Base-by-base conservation (phyloP, 2,113 vertebrate species). In the Nothobranchius furzeri region DNA sequence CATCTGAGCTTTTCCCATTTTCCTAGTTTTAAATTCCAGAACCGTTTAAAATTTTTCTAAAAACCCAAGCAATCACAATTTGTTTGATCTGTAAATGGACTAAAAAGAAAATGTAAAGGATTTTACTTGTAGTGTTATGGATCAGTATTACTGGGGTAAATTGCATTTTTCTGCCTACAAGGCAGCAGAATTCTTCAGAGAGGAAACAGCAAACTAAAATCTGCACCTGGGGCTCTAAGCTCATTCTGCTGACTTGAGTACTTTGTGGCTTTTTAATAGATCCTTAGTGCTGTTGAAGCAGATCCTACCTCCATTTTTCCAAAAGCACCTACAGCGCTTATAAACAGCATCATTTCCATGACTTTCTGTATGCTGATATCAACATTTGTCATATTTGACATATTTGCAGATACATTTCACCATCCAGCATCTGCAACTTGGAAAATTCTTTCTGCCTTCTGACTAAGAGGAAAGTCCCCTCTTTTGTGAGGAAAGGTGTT, bases 161-260 rank as follows among this genome's bases (percentile, higher is more conserved):
- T 11, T 7, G 53, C 52, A 35, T 53, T 68, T 65, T 73, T 67
- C 50, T 52, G 10, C 54, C 13, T 46, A 54, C 17, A 24, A 47
- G 4, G 35, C 30, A 13, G 3, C 58, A 59, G 45, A 66, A 60
- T 63, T 75, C 61, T 11, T 37, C 11, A 40, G 10, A 20, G n/a
- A 24, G 25, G 20, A 56, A 73, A 58, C 37, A 40, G 9, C 36
- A 60, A 58, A 72, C 65, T 49, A 55, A 73, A 43, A 68, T 60
- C 46, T 53, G 55, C 58, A 57, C 55, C 61, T 68, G 3, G 12
- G 61, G 64, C 47, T 60, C 37, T 78, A 43, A 73, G 62, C 30
- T 60, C 48, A 47, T 42, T 60, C 60, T 57, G 50, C 71, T 76
- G 60, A 82, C 7, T 70, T 10, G 45, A 75, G 63, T 65, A 47